Evolutionary conservation across 2,888 invertebrate genomes (phyloP).

Genomic region (Pyrrhosoma nymphula): DNA sequence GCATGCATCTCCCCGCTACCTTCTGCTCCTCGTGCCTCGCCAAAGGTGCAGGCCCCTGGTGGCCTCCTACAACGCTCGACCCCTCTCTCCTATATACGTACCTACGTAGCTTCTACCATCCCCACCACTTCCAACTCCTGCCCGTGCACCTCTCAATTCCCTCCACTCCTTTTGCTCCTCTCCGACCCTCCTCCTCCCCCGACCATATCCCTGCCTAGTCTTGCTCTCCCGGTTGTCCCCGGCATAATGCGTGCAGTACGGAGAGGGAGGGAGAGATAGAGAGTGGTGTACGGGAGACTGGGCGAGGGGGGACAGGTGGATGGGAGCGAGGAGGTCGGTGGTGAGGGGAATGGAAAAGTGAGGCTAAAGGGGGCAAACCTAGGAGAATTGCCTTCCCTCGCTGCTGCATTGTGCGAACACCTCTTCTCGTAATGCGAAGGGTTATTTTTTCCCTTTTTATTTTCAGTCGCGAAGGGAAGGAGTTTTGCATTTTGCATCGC

Average conservation of each 20-base stretch:
- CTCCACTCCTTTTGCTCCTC: not conserved
- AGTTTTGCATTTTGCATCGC: conserved; percentile 21
- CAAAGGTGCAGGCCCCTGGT: not conserved
- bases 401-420: not conserved
- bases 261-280: not conserved
- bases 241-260: not conserved
- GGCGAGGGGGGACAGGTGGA: no score
- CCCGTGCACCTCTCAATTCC: not conserved
- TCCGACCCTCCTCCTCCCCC: not conserved
- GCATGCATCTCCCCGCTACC: no score
- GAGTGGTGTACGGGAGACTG: not conserved
- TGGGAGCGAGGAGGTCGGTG: no score
- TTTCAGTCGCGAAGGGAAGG: not conserved
- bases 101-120: not conserved
- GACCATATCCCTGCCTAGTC: not conserved
- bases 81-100: not conserved
- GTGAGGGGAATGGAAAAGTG: conserved; percentile 23
- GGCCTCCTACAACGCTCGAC: not conserved
- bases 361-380: not conserved
- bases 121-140: not conserved
- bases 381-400: conserved; percentile 6
- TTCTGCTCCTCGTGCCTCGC: not conserved
- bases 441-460: not conserved
- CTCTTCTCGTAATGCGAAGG: conserved; percentile 5
- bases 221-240: not conserved